Base-by-base conservation (phyloP, 2,888 invertebrate genomes). In the Atrina japonica region DNA sequence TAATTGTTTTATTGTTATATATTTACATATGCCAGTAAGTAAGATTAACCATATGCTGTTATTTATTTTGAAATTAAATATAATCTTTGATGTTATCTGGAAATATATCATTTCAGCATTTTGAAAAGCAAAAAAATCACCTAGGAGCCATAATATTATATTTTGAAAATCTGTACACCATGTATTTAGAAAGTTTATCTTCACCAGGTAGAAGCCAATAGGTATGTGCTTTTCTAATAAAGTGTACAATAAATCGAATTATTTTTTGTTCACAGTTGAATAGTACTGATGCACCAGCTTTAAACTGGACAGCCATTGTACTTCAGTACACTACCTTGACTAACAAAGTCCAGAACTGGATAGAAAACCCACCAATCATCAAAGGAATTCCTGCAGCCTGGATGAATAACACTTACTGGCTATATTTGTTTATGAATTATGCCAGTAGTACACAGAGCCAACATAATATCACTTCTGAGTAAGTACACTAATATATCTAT, bases 341-440 rank as follows among this genome's bases (percentile, higher is more conserved):
- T 16, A 5, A 9, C 14, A 49, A 29, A 3, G 21, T 61, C 1
- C n/a, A 40, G 3, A 29, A 53, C 35, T 66, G 58, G 41, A 50
- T 58, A 6, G 49, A 56, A 16, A 53, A 65, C 16, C 75, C 77
- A 23, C 82, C 82, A 9, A 45, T 7, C 9, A 40, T 83, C 14
- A 49, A 29, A 11, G 61, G 52, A 5, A n/a, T 77, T 9, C 74
- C 79, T 0, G 21, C 60, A 5, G 40, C 40, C 3, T 82, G 82
- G 81, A 50, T 65, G 56, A 81, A 82, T 58, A 72, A 50, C 16
- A 64, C 75, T 14, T 76, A 71, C 63, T 83, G 83, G 83, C 50
- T 68, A 7, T 50, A 74, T 9, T 41, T 80, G 30, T 65, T 82
- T 21, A 60, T 65, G 35, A 43, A 58, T 23, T 72, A 74, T 23